Evolutionary conservation across 2,797 vertebrate genomes (phyloP).

Genomic region (Cyprinella venusta): DNA sequence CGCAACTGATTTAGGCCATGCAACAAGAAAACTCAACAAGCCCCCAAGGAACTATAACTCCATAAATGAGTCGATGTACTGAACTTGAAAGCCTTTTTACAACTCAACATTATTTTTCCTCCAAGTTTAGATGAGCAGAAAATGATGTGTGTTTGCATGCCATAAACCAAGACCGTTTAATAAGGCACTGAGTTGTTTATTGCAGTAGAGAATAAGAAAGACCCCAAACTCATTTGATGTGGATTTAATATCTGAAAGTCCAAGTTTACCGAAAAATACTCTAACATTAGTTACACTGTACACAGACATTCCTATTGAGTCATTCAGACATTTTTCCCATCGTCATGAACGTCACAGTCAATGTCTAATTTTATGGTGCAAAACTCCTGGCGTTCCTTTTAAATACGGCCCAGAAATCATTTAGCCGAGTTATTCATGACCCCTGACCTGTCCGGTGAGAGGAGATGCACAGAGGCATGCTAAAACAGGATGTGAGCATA

Average conservation of each 20-base stretch:
- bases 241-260: conserved; percentile 27
- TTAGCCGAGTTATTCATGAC: conserved; percentile 31
- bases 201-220: conserved; percentile 8
- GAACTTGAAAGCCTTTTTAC: conserved; percentile 31
- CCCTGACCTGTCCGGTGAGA: conserved; percentile 37
- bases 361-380: conserved; percentile 21
- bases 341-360: conserved; percentile 14
- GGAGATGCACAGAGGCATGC: conserved; percentile 45
- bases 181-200: conserved; percentile 36
- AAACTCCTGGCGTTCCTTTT: conserved; percentile 3
- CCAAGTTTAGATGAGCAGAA: conserved; percentile 32
- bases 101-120: conserved; percentile 33
- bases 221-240: conserved; percentile 10
- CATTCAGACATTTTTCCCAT: conserved; percentile 16
- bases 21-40: conserved; percentile 27
- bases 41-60: conserved; percentile 40
- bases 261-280: conserved; percentile 15
- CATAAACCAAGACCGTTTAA: conserved; percentile 18
- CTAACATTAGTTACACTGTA: conserved; percentile 25
- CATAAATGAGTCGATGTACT: conserved; percentile 41
- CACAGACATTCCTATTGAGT: conserved; percentile 16
- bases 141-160: conserved; percentile 23
- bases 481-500: conserved; percentile 53
- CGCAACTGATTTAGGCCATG: conserved; percentile 36
- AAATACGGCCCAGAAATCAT: conserved; percentile 39